Base-by-base conservation (phyloP, 2,888 invertebrate genomes). In the Acleris literana region DNA sequence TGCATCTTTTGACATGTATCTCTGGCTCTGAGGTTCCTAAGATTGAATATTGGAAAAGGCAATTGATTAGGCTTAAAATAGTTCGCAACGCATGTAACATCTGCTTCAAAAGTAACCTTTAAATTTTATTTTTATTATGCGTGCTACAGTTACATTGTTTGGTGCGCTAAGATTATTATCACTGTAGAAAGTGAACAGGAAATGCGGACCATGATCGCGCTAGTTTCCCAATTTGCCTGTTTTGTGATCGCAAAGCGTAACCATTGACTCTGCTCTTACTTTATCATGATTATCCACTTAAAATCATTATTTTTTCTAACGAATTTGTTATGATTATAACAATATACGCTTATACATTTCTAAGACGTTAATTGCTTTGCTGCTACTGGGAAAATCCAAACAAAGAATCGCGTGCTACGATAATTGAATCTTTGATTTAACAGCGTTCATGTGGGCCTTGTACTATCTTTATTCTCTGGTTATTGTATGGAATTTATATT, bases 101-200 rank as follows among this genome's bases (percentile, higher is more conserved):
- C 33, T 33, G 33, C 44, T 43, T 48, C 18, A 49, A 51, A 60
- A 33, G 9, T 9, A 25, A 9, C 33, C 29, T 6, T 33, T 9
- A 9, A 22, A 53, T 49, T 46, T 11, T 29, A 56, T 55, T 49
- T 43, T 52, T 63, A 44, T 29, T 53, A 54, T 43, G 54, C 46
- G 11, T 11, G 48, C 16, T 49, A 25, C 54, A 55, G 49, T 65
- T 61, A 56, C 60, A 61, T 61, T 69, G 70, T 72, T 70, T 68
- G 62, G 68, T 69, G 56, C 63, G 68, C 68, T 66, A 69, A 58
- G 71, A 72, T 75, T 49, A 69, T 74, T 72, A 75, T 73, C 72
- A 71, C 58, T 13, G 70, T 74, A 75, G 80, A 80, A 81, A 82
- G 79, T 79, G 73, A 72, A 68, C 74, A 72, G 75, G 74, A 76